A percentile compares a stretch with the other conserved stretches of the same genome.
These are phyloP conservation scores for Theropithecus gelada DNA, from an alignment of 2,113 vertebrate genomes.

Conservation along the genomic window DNA sequence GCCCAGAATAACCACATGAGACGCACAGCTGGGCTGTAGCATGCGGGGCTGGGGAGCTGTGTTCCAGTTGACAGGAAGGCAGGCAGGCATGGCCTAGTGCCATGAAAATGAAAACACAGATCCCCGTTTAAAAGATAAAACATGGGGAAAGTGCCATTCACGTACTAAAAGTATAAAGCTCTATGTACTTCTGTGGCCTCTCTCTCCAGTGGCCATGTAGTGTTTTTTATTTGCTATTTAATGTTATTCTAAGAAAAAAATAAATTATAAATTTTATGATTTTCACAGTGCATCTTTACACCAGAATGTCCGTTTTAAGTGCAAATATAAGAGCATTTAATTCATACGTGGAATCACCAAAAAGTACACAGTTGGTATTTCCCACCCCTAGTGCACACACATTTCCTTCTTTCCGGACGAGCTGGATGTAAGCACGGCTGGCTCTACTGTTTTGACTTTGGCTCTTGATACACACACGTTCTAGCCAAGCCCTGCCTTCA, in stretches of 20 bases:
- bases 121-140: neutral
- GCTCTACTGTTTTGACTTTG: neutral
- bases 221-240: neutral
- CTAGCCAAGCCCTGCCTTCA: neutral
- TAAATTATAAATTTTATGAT: neutral
- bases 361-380: neutral
- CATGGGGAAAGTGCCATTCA: neutral
- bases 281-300: neutral
- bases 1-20: no score
- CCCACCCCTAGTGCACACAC: neutral
- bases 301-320: neutral
- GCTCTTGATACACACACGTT: neutral
- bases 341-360: neutral
- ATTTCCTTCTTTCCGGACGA: neutral
- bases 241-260: neutral
- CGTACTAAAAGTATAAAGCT: neutral
- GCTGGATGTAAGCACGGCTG: no score
- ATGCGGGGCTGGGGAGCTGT: rapidly evolving
- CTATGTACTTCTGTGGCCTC: neutral
- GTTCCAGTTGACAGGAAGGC: neutral
- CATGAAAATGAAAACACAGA: neutral
- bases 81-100: neutral
- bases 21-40: neutral
- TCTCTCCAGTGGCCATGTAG: neutral
- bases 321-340: neutral